Base-by-base conservation (phyloP, 2,888 invertebrate genomes). In the Eupeodes luniger region DNA sequence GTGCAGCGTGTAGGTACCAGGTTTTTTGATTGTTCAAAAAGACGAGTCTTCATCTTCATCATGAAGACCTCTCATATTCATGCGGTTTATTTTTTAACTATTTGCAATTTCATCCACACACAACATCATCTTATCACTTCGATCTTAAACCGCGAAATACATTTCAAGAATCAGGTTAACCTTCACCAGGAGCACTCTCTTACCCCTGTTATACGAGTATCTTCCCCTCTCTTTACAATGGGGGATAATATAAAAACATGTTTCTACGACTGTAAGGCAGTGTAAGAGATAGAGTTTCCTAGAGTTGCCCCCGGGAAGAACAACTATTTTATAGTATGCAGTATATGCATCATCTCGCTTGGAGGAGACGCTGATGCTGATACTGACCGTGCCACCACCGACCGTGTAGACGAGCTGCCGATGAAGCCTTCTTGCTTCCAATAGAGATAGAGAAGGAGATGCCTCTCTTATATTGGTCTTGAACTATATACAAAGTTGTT, bases 121-220 rank as follows among this genome's bases (percentile, higher is more conserved):
- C 72, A 77, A 55, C 86, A 72, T 74, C 80, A 67, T 61, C 80
- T 87, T 87, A 87, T 87, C 87, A 85, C 47, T 80, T 81, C 74
- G 81, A 88, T 88, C 87, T 87, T 83, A 49, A 79, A 80, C 79
- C 64, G 75, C 83, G 75, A 84, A 87, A 87, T 80, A 84, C 81
- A 88, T 81, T 85, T 88, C 74, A 67, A 88, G 85, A 88, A 88
- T 88, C 88, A 88, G 88, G 88, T 88, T 88, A 88, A 88, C 85
- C 88, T 88, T 88, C 88, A 88, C 81, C 75, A 88, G 85, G 57
- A 79, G 74, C 67, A 19, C 57, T 36, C 53, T 27, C 12, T 59
- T 49, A 5, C 67, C 51, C 51, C 34, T 36, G 36, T 27, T 27
- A 27, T 27, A 27, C 27, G 27, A 27, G 2, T 27, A 27, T 27